A percentile compares a stretch with the other conserved stretches of the same genome.
Evolutionary conservation across 2,113 vertebrate species (phyloP).

Genomic region (Ceuthmochares aereus): DNA sequence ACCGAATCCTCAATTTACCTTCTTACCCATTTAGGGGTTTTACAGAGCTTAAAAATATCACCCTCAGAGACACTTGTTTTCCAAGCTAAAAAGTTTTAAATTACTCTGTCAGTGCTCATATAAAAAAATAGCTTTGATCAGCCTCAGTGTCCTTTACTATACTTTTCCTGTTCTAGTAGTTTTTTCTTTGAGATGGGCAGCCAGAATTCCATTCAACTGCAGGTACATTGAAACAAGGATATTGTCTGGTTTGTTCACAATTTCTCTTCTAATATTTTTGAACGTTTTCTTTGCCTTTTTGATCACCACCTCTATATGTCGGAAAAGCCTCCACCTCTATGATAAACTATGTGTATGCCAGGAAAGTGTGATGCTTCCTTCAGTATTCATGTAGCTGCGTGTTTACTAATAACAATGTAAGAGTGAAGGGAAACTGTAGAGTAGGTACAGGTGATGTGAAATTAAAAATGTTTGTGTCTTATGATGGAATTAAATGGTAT

Average conservation of each 20-base stretch:
- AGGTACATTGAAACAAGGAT: neutral
- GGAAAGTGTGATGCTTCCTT: neutral
- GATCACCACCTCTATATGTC: neutral
- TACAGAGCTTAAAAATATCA: neutral
- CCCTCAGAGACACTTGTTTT: neutral
- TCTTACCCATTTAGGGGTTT: neutral
- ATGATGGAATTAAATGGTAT: neutral
- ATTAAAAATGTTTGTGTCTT: neutral
- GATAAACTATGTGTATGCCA: neutral
- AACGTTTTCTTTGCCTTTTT: neutral
- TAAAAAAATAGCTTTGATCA: neutral
- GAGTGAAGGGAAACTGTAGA: neutral
- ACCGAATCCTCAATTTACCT: conserved; percentile 25
- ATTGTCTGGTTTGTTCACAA: neutral
- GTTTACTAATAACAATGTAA: neutral
- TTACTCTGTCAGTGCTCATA: neutral
- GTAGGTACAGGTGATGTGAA: neutral
- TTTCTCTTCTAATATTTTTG: neutral
- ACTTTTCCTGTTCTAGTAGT: neutral
- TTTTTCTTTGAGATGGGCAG: neutral
- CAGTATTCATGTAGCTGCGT: neutral
- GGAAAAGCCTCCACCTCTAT: neutral
- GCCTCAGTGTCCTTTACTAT: neutral
- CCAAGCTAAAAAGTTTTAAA: neutral
- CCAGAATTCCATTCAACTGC: neutral